A percentile compares a stretch with the other conserved stretches of the same genome.
Conservation (phyloP, 1,140 invertebrate genomes). For the Thaumatotibia leucotreta region DNA sequence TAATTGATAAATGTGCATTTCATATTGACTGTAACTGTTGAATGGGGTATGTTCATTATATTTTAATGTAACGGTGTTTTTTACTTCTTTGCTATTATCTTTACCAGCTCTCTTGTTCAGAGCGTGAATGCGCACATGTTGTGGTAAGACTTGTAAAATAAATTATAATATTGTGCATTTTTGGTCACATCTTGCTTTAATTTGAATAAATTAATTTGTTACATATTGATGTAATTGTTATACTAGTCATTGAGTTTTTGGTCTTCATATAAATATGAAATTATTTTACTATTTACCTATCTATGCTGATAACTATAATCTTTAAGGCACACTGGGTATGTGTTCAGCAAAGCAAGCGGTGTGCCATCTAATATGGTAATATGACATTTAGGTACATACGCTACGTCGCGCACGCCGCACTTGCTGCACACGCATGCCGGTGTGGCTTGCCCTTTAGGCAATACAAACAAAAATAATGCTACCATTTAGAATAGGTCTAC, state of each 20-base stretch:
- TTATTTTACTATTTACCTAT: not conserved
- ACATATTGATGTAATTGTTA: not conserved
- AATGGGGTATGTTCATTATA: not conserved
- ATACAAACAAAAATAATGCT: no score
- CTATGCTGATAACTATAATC: no score
- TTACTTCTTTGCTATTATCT: not conserved
- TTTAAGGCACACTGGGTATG: no score
- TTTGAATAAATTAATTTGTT: not conserved
- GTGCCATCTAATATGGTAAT: no score
- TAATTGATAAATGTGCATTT: not conserved
- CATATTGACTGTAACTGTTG: not conserved
- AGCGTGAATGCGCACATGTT: not conserved
- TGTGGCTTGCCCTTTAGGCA: no score
- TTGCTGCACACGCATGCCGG: no score
- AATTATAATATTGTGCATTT: not conserved
- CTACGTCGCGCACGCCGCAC: no score
- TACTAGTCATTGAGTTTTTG: slow-evolving; percentile 9
- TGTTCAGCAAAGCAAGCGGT: no score
- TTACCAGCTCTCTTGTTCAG: not conserved
- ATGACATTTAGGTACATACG: no score
- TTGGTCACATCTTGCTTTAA: slow-evolving; percentile 5
- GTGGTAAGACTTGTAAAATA: not conserved
- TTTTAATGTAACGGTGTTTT: not conserved
- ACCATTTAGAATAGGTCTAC: no score
- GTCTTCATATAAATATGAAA: slow-evolving; percentile 2